These are phyloP conservation scores for Catamblyrhynchus diadema DNA, from an alignment of 2,797 vertebrate genomes.

Conservation along the genomic window DNA sequence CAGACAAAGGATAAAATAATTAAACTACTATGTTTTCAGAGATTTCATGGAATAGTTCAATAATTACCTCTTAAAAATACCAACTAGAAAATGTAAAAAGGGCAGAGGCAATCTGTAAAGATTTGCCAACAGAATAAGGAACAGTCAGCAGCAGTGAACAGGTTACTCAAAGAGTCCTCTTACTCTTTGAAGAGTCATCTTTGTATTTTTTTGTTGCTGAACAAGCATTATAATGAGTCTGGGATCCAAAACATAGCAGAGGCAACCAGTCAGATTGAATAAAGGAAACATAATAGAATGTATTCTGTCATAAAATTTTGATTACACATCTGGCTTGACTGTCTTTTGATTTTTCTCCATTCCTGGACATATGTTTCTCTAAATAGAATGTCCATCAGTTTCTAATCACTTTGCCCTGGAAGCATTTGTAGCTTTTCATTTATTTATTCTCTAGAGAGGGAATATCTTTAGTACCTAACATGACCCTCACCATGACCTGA, in stretches of 20 bases:
- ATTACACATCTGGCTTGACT: slow-evolving; percentile 44
- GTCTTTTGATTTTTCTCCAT: slow-evolving; percentile 23
- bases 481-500: slow-evolving; percentile 34
- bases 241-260: background rate
- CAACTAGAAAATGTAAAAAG: background rate
- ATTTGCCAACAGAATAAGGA: background rate
- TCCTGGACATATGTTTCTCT: slow-evolving; percentile 35
- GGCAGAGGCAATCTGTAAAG: background rate
- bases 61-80: background rate
- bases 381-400: slow-evolving; percentile 37
- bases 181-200: background rate
- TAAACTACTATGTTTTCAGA: background rate
- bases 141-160: background rate
- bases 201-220: slow-evolving; percentile 7
- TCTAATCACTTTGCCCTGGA: slow-evolving; percentile 22
- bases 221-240: background rate
- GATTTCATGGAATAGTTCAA: background rate
- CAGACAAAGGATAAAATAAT: background rate
- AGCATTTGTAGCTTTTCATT: slow-evolving; percentile 38
- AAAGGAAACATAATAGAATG: slow-evolving; percentile 8
- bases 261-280: background rate
- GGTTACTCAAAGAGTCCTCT: background rate
- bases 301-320: slow-evolving; percentile 28
- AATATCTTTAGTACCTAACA: slow-evolving; percentile 56
- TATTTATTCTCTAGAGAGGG: slow-evolving; percentile 36